Base-by-base conservation (phyloP, 1,140 invertebrate species). In the Drosophila suzukii region DNA sequence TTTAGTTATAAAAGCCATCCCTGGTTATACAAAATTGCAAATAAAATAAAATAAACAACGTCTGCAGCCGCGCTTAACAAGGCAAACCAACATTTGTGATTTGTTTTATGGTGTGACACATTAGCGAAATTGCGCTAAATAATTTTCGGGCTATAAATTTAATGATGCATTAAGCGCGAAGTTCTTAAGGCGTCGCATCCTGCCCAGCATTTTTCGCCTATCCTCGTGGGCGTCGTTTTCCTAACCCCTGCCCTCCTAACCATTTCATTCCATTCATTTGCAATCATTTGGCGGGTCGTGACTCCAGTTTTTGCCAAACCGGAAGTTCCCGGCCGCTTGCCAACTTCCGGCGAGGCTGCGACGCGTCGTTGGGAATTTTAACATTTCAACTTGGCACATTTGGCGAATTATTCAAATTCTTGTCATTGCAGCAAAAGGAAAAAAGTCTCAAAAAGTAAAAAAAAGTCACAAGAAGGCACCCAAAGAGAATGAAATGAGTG, bases 371-470 rank as follows among this genome's bases (percentile, higher is more conserved):
- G 68, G 66, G 74, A 90, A 84, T 89, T 84, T 90, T 89, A 90
- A 89, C 84, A 89, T 89, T 89, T 89, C 85, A 90, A 89, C 84
- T 89, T 89, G 81, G 85, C 84, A 89, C 84, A 89, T 89, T 89
- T 81, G 73, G 70, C 74, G 78, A 89, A 89, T 89, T 89, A 89
- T 89, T 89, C 84, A 89, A 89, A 89, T 89, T 89, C 84, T 84
- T 89, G 84, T 90, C 84, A 89, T 79, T 89, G 84, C 84, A 83
- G 71, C 73, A 59, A 47, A 47, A 20, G 49, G 27, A 20, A 54
- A 61, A 53, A 74, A 43, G 56, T 17, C 15, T 27, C 27, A 2
- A 10, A 34, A 34, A 34, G 7, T 34, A 34, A 6, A 34, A 34
- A 34, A 34, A 34, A 34, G 32, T 34, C 39, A 36, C 32, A 67